Conservation (phyloP, 2,113 vertebrate species). For the Neopipo cinnamomea region DNA sequence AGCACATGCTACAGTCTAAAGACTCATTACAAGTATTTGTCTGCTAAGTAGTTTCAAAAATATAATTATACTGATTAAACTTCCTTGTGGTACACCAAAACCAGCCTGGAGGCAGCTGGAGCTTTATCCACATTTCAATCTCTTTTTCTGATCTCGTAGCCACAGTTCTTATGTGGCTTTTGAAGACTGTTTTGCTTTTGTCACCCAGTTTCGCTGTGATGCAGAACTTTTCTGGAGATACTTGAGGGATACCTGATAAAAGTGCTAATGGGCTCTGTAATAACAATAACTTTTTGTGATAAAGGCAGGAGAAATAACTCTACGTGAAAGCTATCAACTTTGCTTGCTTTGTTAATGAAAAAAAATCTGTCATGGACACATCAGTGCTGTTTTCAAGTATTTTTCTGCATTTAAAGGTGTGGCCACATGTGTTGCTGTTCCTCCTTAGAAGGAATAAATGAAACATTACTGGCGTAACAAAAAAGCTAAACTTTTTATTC, state of each 20-base stretch:
- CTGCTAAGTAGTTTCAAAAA: constrained; percentile 34
- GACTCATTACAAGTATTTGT: constrained; percentile 41
- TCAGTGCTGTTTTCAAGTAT: not conserved
- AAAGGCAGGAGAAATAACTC: not conserved
- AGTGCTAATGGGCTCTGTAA: not conserved
- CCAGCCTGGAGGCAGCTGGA: constrained; percentile 21
- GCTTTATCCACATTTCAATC: constrained; percentile 21
- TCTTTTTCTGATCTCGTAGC: constrained; percentile 5
- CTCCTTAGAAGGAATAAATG: not conserved
- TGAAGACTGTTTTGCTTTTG: constrained; percentile 9
- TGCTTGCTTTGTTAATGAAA: not conserved
- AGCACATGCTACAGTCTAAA: not conserved
- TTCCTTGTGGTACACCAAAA: constrained; percentile 38
- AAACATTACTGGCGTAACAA: not conserved
- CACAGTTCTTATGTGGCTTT: not conserved
- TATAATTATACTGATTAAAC: constrained; percentile 46
- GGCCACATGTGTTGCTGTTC: not conserved
- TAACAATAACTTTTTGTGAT: not conserved
- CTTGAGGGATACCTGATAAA: not conserved
- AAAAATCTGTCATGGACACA: not conserved
- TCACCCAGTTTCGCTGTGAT: not conserved
- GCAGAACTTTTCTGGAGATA: not conserved
- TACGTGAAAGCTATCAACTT: not conserved
- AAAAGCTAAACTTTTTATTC: not conserved
- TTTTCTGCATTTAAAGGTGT: not conserved